Evolutionary conservation across 2,113 vertebrate genomes (phyloP), one percentile per base, ranked within the genome.

Genomic region (Australoheros scitulus): DNA sequence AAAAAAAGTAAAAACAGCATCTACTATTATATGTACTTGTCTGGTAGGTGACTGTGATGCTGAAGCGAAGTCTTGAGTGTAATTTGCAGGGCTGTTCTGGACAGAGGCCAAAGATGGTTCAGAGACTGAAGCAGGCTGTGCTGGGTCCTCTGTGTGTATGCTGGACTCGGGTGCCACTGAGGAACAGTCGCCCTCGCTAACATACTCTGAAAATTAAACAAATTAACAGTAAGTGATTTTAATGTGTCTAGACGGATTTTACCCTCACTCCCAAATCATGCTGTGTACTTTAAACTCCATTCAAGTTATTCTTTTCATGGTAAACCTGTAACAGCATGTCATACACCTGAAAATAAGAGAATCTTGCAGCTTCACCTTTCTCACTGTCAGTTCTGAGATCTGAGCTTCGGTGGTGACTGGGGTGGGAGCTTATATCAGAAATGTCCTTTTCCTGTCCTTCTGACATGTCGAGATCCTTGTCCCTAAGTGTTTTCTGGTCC

Each of bases 31-130:
- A 32, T 36, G 1, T 93, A 98, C 97, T 84, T 93, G 94, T 91
- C 95, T 96, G 84, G 89, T 89, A 34, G 93, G 86, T 61, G 91
- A 91, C 0, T 90, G 95, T 50, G 94, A 74, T 84, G 92, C 85
- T 34, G 96, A 96, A 24, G 95, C 95, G 81, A 97, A 95, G 61
- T 97, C 95, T 81, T 97, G 96, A 74, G 96, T 95, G 91, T 95
- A 97, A 85, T 96, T 86, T 91, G 95, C 86, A 82, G 94, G 79
- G 93, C 94, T 83, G 93, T 91, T 85, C 83, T 96, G 85, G 81
- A 94, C 47, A 59, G 90, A 87, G 56, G 20, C 82, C 83, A 83
- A 84, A 88, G 81, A 82, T 7, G 84, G 93, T 83, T 95, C 95
- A 34, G 95, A 92, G 0, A 91, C 89, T 3, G 93, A 95, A 0